Conservation (phyloP, 2,113 vertebrate genomes). For the Apus apus region DNA sequence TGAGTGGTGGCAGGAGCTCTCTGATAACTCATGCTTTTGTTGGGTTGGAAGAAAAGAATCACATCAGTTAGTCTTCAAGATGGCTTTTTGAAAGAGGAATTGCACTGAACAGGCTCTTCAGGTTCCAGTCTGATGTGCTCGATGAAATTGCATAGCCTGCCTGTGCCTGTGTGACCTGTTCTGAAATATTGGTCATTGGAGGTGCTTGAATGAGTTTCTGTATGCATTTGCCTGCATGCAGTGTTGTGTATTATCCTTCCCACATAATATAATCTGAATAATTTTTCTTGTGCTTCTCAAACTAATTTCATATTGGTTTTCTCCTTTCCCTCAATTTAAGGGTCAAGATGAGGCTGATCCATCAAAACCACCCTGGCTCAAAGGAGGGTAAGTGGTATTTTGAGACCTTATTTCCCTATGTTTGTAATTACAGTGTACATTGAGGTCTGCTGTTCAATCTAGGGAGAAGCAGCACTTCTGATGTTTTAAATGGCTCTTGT, state of each 20-base stretch:
- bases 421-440: background rate
- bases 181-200: background rate
- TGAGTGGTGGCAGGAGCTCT: background rate
- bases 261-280: background rate
- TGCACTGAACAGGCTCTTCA: conserved; percentile 71
- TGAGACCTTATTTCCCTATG: background rate
- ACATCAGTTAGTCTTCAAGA: background rate
- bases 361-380: conserved; percentile 87
- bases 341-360: conserved; percentile 81
- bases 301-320: background rate
- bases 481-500: background rate
- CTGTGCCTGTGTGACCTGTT: background rate
- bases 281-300: background rate
- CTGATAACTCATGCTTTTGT: background rate
- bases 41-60: background rate
- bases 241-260: background rate
- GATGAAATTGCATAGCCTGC: background rate
- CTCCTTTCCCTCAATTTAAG: conserved; percentile 60
- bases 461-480: background rate
- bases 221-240: conserved; percentile 47
- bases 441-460: background rate
- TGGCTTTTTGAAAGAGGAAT: background rate
- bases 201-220: background rate
- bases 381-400: conserved; percentile 86
- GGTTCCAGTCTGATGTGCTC: background rate